phyloP scores from a whole-genome alignment of 2,888 invertebrate species.

The Tetrapedia diversipes region DNA sequence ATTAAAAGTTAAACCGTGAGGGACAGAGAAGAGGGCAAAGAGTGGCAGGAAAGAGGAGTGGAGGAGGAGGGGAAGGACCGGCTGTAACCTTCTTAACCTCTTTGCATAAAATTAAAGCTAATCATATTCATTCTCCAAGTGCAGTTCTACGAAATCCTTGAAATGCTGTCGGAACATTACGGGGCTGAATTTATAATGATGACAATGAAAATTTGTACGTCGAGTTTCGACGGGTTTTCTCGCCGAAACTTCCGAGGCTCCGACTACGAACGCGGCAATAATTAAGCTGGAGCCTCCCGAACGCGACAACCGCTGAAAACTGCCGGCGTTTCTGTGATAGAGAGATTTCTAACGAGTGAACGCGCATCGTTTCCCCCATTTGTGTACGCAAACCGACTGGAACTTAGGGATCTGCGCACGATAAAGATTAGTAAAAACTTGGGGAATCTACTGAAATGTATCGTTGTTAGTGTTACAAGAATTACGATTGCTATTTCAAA shows the following conservation, averaged over 20 bases:
- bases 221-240: slow-evolving; percentile 26
- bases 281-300: slow-evolving; percentile 36
- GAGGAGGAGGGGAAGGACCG: not conserved
- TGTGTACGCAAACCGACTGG: not conserved
- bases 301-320: slow-evolving; percentile 6
- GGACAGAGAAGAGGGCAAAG: not conserved
- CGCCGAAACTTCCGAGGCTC: slow-evolving; percentile 20
- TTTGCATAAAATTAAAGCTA: slow-evolving; percentile 58
- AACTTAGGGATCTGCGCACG: not conserved
- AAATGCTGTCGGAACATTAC: slow-evolving; percentile 33
- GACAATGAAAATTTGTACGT: slow-evolving; percentile 55
- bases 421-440: not conserved
- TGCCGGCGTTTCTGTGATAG: not conserved
- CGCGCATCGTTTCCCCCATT: not conserved
- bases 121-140: slow-evolving; percentile 51
- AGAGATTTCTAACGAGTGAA: slow-evolving; percentile 13
- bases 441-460: not conserved
- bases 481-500: no score
- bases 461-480: no score
- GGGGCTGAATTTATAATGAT: slow-evolving; percentile 51
- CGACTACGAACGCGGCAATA: slow-evolving; percentile 18
- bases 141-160: slow-evolving; percentile 49
- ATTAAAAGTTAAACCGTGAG: slow-evolving; percentile 53
- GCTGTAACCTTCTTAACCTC: slow-evolving; percentile 49
- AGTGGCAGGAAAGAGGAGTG: not conserved